These are phyloP conservation scores for Acipenser transmontanus DNA, from an alignment of 2,797 vertebrate species.

Conservation along the genomic window DNA sequence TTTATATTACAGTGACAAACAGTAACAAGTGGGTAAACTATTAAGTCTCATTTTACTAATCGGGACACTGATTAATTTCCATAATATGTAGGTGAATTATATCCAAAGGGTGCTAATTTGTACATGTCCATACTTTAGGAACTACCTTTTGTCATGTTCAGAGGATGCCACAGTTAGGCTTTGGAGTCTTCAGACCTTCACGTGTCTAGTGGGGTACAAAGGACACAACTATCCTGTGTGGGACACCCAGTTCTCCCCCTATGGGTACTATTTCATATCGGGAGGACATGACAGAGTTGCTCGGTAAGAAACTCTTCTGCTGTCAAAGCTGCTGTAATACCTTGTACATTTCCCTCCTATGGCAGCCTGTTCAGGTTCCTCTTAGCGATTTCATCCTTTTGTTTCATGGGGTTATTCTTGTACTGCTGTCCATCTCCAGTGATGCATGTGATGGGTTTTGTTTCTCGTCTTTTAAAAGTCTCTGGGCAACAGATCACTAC, in stretches of 20 bases:
- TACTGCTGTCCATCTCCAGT: too few species aligned
- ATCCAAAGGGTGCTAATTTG: too few species aligned
- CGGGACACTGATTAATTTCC: too few species aligned
- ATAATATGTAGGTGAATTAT: too few species aligned
- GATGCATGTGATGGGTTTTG: too few species aligned
- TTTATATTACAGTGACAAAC: too few species aligned
- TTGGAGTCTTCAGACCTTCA: conserved; percentile 96
- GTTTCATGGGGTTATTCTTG: too few species aligned
- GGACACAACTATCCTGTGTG: conserved; percentile 98
- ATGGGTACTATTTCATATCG: conserved; percentile 94
- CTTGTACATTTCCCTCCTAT: too few species aligned
- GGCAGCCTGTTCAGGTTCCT: too few species aligned
- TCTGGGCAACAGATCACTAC: conserved; percentile 97
- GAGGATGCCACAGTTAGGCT: conserved; percentile 89
- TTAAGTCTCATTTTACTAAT: too few species aligned
- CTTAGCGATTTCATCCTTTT: too few species aligned
- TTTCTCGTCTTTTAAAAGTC: conserved; percentile 42
- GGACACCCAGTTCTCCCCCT: conserved; percentile 95
- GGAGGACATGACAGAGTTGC: conserved; percentile 93
- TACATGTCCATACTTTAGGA: conserved; percentile 54
- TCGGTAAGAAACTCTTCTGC: conserved; percentile 65
- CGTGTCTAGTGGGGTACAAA: conserved; percentile 93
- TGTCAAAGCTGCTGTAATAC: neutral
- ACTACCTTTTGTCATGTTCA: conserved; percentile 89
- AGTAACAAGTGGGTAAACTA: too few species aligned